phyloP scores from a whole-genome alignment of 2,797 vertebrate species.

The Tiaroga cobitis region DNA sequence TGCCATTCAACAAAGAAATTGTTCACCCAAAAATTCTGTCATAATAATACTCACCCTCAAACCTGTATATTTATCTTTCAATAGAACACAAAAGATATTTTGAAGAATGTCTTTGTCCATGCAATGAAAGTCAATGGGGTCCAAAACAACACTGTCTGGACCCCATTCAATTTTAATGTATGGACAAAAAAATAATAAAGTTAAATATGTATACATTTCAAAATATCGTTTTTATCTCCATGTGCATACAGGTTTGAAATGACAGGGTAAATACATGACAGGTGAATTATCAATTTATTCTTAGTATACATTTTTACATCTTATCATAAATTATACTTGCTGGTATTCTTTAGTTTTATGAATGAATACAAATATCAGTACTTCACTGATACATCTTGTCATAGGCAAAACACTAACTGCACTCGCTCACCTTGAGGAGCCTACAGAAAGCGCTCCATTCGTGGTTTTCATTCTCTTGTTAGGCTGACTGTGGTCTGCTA shows the following conservation, averaged over 20 bases:
- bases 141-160: background rate
- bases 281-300: background rate
- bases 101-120: background rate
- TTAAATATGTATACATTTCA: too few species aligned
- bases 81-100: background rate
- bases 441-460: slow-evolving; percentile 69
- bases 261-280: background rate
- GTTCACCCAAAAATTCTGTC: background rate
- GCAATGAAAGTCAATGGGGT: background rate
- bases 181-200: too few species aligned
- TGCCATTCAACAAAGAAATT: background rate
- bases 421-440: slow-evolving; percentile 42
- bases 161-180: background rate
- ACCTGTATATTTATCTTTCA: background rate
- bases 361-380: background rate
- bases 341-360: background rate
- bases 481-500: slow-evolving; percentile 77
- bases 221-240: background rate
- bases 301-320: background rate
- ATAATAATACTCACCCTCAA: background rate
- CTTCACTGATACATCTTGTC: background rate
- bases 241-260: background rate
- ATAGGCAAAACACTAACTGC: background rate
- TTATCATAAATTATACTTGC: background rate
- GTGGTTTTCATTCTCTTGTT: slow-evolving; percentile 90